A percentile compares a stretch with the other conserved stretches of the same genome.
Conservation (phyloP, 2,113 vertebrate genomes). For the Petrocephalus microphthalmus region DNA sequence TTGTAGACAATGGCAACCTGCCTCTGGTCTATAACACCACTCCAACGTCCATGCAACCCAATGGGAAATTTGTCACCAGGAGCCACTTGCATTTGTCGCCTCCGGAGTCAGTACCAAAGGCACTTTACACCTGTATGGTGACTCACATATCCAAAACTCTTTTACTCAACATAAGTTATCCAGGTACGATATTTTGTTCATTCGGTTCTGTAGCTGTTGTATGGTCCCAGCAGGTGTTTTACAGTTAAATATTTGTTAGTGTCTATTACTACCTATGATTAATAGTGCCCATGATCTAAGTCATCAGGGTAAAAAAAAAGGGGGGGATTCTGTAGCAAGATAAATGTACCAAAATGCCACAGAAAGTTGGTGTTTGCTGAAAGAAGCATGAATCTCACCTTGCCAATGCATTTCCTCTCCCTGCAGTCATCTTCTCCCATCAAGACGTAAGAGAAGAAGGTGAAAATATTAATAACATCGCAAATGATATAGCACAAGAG, state of each 20-base stretch:
- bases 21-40: conserved; percentile 28
- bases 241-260: background rate
- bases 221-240: background rate
- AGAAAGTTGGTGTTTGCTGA: background rate
- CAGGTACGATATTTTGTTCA: conserved; percentile 36
- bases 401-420: background rate
- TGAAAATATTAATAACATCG: conserved; percentile 34
- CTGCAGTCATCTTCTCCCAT: background rate
- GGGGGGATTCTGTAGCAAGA: background rate
- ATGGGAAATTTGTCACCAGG: conserved; percentile 52
- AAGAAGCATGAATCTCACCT: background rate
- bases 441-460: conserved; percentile 23
- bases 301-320: background rate
- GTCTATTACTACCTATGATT: background rate
- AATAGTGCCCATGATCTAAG: background rate
- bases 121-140: conserved; percentile 49
- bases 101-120: conserved; percentile 36
- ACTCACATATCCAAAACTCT: conserved; percentile 39
- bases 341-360: background rate
- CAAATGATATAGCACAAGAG: conserved; percentile 19
- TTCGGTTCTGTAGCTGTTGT: background rate
- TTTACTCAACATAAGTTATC: conserved; percentile 34
- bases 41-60: conserved; percentile 33
- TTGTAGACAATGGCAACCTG: conserved; percentile 25
- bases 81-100: conserved; percentile 45